A percentile compares a stretch with the other conserved stretches of the same genome.
Evolutionary conservation across 2,113 vertebrate species (phyloP).

Genomic region (Burhinus bistriatus): DNA sequence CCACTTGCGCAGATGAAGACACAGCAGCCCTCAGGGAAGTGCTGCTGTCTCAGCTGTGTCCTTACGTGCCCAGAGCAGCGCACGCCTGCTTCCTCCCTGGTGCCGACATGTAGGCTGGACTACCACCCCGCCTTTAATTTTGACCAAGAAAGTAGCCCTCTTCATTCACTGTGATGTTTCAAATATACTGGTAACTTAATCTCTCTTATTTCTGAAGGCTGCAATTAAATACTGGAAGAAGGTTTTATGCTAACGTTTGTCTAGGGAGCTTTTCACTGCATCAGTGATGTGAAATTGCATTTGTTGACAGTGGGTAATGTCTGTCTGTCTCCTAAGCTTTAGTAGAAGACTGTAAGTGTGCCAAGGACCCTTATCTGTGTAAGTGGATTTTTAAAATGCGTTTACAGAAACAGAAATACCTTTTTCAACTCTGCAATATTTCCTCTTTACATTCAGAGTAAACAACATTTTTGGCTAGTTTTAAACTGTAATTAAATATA

Average conservation of each 20-base stretch:
- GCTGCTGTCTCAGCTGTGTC: background rate
- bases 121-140: background rate
- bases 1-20: background rate
- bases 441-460: background rate
- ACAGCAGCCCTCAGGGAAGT: background rate
- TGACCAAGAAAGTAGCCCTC: background rate
- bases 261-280: constrained; percentile 51
- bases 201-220: constrained; percentile 14
- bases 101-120: background rate
- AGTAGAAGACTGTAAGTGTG: constrained; percentile 23
- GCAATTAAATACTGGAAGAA: constrained; percentile 36
- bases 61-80: rapidly evolving
- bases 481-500: constrained; percentile 26
- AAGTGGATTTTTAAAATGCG: constrained; percentile 27
- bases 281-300: constrained; percentile 11
- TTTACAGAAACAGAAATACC: constrained; percentile 45
- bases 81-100: background rate
- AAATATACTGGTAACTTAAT: background rate
- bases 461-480: constrained; percentile 22
- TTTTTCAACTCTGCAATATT: background rate
- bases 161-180: background rate
- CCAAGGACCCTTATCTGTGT: constrained; percentile 25
- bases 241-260: constrained; percentile 40
- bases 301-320: constrained; percentile 50
- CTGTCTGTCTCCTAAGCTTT: constrained; percentile 48